Evolutionary conservation across 2,888 invertebrate genomes (phyloP).

Genomic region (Azorinus chamasolen): DNA sequence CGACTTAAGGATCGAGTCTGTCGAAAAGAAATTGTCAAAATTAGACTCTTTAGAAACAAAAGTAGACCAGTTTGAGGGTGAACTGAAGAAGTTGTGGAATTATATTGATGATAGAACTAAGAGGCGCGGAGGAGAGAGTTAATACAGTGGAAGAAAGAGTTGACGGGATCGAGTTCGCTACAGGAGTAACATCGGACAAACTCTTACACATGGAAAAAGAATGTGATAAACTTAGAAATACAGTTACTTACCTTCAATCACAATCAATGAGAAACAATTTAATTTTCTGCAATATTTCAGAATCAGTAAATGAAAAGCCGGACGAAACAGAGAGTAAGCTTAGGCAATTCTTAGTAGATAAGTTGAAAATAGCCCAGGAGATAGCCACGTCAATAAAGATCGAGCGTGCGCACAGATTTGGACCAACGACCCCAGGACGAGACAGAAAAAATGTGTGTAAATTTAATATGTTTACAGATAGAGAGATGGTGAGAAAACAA

Average conservation of each 20-base stretch:
- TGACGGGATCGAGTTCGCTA: background rate
- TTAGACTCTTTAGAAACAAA: too few relatives aligned
- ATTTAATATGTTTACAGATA: too few relatives aligned
- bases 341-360: background rate
- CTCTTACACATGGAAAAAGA: background rate
- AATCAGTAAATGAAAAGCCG: conserved; percentile 2
- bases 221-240: background rate
- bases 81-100: too few relatives aligned
- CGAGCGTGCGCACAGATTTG: background rate
- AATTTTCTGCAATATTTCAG: conserved; percentile 17
- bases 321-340: conserved; percentile 10
- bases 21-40: too few relatives aligned
- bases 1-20: too few relatives aligned
- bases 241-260: background rate
- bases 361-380: background rate
- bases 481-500: too few relatives aligned
- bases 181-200: background rate
- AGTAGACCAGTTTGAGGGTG: too few relatives aligned
- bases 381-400: background rate
- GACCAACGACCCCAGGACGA: background rate
- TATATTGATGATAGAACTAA: background rate
- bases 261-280: background rate
- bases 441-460: too few relatives aligned
- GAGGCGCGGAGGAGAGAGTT: background rate
- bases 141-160: background rate